A percentile compares a stretch with the other conserved stretches of the same genome.
phyloP scores from a whole-genome alignment of 2,888 invertebrate species.

The Philopedon plagiatum region DNA sequence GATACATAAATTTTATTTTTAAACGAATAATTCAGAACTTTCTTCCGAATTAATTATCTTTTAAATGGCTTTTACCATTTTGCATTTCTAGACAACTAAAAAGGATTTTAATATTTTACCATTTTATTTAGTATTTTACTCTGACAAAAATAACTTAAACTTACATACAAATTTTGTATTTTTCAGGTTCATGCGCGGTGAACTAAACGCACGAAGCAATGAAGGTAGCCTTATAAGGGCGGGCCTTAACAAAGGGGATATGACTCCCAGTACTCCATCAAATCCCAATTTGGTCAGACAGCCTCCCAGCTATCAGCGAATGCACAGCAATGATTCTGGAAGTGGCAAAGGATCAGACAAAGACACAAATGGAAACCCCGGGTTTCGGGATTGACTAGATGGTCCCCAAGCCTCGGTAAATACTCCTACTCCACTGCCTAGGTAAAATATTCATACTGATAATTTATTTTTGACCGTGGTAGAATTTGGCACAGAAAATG shows the following conservation, averaged over 20 bases:
- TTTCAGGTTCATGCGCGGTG: constrained; percentile 92
- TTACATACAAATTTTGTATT: constrained; percentile 46
- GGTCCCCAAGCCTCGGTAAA: constrained; percentile 75
- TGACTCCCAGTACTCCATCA: constrained; percentile 81
- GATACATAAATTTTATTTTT: no score
- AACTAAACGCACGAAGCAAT: constrained; percentile 74
- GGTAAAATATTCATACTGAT: constrained; percentile 56
- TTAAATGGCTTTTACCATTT: no score
- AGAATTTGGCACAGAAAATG: neutral
- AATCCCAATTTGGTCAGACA: constrained; percentile 78
- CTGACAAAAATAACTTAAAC: neutral
- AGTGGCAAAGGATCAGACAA: constrained; percentile 80
- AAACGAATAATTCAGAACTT: no score
- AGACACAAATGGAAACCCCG: constrained; percentile 73
- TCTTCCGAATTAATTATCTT: no score
- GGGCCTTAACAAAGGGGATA: constrained; percentile 74
- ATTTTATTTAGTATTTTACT: neutral
- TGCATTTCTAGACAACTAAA: no score
- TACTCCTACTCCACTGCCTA: constrained; percentile 64
- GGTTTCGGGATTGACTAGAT: constrained; percentile 81
- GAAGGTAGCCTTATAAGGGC: constrained; percentile 62
- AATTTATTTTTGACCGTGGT: neutral
- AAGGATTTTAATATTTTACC: no score
- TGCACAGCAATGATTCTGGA: constrained; percentile 87
- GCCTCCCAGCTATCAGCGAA: constrained; percentile 85